Percentiles rank a stretch among this genome's conserved stretches.
phyloP scores from a whole-genome alignment of 2,113 vertebrate genomes.

The Pollachius pollachius region DNA sequence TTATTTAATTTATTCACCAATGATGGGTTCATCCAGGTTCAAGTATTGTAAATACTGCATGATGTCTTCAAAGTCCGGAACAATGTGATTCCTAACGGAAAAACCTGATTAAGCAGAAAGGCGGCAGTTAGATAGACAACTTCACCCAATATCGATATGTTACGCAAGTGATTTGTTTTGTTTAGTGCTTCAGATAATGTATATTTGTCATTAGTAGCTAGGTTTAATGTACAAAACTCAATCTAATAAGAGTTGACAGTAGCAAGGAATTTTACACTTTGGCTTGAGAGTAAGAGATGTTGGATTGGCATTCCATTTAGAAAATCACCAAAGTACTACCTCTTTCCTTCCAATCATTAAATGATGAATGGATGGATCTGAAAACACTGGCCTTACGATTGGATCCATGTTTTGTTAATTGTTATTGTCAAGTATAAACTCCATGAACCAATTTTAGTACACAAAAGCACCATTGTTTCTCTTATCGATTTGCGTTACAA shows the following conservation, averaged over 20 bases:
- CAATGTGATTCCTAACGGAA: slow-evolving; percentile 13
- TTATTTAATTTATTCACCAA: slow-evolving; percentile 58
- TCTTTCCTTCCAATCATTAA: too few species aligned
- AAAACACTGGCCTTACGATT: too few species aligned
- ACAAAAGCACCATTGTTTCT: too few species aligned
- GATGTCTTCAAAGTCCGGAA: slow-evolving; percentile 66
- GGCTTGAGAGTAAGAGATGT: too few species aligned
- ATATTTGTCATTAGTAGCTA: background rate
- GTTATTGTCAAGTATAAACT: too few species aligned
- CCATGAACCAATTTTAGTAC: too few species aligned
- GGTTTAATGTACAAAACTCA: background rate
- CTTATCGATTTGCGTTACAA: too few species aligned
- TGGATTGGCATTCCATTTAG: too few species aligned
- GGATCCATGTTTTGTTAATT: too few species aligned
- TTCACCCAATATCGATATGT: background rate
- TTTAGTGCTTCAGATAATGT: background rate
- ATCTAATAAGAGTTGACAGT: background rate
- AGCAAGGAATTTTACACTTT: background rate
- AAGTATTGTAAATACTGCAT: slow-evolving; percentile 70
- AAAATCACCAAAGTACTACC: too few species aligned
- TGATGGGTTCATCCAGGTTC: slow-evolving; percentile 73
- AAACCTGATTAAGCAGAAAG: slow-evolving; percentile 57
- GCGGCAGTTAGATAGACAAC: slow-evolving; percentile 2
- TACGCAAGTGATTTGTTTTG: background rate
- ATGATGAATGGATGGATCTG: too few species aligned